Evolutionary conservation across 2,888 invertebrate species (phyloP), one percentile per base, ranked within the genome.

Genomic region (Melinopterus prodromus): DNA sequence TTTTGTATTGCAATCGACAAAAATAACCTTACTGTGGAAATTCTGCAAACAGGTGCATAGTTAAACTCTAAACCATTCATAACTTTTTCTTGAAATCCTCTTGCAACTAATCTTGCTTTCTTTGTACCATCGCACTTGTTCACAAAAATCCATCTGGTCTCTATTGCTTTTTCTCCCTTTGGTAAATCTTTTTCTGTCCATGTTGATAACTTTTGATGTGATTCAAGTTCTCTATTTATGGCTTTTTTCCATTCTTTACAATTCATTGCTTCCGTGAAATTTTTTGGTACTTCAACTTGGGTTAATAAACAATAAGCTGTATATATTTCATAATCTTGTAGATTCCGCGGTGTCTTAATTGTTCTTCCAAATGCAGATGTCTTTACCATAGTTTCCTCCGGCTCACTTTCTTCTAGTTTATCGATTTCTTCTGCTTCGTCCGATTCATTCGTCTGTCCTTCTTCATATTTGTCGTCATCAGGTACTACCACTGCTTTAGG

Each of bases 201-300:
- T 74, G 82, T 84, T 16, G 81, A 69, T 71, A 74, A 38, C 36
- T 82, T 38, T 70, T 81, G 16, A 12, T 38, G 77, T 14, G 77
- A 76, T 38, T 83, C 77, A 36, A 84, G n/a, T 80, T 84, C 84
- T 69, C 81, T 84, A 16, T 82, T 36, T 26, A 84, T 82, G 72
- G 83, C 81, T 79, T 83, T 72, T 81, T 80, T 78, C 82, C 82
- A 83, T 36, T 78, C 79, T 72, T 80, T 14, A 6, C 14, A 2
- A 71, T 70, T 79, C 7, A 77, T 75, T 70, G 78, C 70, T 70
- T 77, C 70, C 36, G 69, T 9, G 14, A 36, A 71, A 6, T 35
- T 71, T 71, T 77, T 77, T n/a, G 37, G 71, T 71, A 35, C 77
- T 77, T 71, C 6, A 71, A 26, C 71, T 38, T 70, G n/a, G 6